These are phyloP conservation scores for Zaprionus nigranus DNA, from an alignment of 1,140 invertebrate species.

Conservation along the genomic window DNA sequence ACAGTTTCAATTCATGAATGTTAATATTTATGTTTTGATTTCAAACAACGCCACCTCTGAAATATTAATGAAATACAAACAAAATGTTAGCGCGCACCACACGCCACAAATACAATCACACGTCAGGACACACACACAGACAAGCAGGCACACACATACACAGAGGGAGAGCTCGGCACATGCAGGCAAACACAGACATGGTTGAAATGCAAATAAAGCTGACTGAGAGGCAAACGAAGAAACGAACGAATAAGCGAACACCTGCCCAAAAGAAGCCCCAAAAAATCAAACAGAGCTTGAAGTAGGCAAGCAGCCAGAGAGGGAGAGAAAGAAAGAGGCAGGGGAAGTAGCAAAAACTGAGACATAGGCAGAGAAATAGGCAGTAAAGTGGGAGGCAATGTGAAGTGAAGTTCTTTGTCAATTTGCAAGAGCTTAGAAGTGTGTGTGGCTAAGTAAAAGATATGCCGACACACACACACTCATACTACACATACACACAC, in stretches of 20 bases:
- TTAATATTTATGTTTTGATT: conserved; percentile 84
- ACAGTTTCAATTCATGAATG: conserved; percentile 82
- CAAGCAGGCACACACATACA: not conserved
- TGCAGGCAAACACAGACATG: conserved; percentile 54
- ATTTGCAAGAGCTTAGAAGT: conserved; percentile 77
- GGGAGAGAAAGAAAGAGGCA: not conserved
- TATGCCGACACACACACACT: conserved; percentile 45
- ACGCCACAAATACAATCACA: conserved; percentile 47
- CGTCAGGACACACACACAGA: conserved; percentile 9
- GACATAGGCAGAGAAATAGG: conserved; percentile 2
- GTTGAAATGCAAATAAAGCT: conserved; percentile 76
- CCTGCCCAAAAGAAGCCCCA: conserved; percentile 68
- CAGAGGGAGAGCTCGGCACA: conserved; percentile 3
- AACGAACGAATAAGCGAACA: conserved; percentile 41
- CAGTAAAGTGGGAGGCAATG: conserved; percentile 13
- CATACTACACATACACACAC: not conserved
- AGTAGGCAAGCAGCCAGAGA: conserved; percentile 8
- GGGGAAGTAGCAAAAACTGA: not conserved
- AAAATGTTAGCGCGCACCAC: conserved; percentile 76
- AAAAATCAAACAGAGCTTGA: conserved; percentile 55
- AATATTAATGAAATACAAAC: conserved; percentile 83
- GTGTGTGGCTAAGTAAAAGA: conserved; percentile 68
- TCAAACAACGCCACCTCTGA: conserved; percentile 83
- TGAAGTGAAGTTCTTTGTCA: conserved; percentile 74
- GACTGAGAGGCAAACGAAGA: conserved; percentile 59